Percentiles rank a stretch among this genome's conserved stretches.
phyloP scores from a whole-genome alignment of 2,113 vertebrate genomes.

The Paramormyrops kingsleyae region DNA sequence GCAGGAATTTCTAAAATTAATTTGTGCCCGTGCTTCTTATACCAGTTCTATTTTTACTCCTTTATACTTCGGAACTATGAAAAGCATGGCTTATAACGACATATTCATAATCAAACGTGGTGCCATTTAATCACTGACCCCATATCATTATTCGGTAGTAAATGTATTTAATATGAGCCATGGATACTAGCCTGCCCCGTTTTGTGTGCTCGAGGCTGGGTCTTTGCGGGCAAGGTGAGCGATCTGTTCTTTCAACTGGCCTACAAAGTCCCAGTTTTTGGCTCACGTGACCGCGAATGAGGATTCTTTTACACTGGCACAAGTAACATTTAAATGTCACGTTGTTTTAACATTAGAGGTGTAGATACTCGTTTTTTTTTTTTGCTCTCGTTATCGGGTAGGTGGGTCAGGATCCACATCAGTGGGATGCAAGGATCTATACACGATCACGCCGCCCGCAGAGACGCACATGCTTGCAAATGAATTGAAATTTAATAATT shows the following conservation, averaged over 20 bases:
- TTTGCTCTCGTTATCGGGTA: background rate
- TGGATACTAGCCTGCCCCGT: background rate
- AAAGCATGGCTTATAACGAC: background rate
- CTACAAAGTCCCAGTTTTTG: conserved; percentile 99
- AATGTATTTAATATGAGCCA: background rate
- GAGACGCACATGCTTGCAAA: background rate
- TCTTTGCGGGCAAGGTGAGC: conserved; percentile 98
- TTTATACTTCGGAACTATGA: background rate
- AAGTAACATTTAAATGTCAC: background rate
- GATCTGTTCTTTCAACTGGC: conserved; percentile 83
- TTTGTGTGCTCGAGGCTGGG: conserved; percentile 77
- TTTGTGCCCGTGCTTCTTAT: conserved; percentile 3
- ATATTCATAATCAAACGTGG: background rate
- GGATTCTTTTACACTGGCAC: background rate
- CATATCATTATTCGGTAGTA: background rate
- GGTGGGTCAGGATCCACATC: background rate
- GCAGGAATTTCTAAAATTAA: background rate
- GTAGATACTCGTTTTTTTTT: background rate
- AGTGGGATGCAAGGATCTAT: background rate
- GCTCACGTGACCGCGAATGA: conserved; percentile 57
- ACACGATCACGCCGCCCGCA: background rate
- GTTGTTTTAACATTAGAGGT: background rate
- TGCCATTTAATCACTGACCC: background rate
- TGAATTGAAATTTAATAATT: background rate
- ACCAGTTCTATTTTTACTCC: background rate